Conservation (phyloP, 2,888 invertebrate species). For the Diploptera punctata region DNA sequence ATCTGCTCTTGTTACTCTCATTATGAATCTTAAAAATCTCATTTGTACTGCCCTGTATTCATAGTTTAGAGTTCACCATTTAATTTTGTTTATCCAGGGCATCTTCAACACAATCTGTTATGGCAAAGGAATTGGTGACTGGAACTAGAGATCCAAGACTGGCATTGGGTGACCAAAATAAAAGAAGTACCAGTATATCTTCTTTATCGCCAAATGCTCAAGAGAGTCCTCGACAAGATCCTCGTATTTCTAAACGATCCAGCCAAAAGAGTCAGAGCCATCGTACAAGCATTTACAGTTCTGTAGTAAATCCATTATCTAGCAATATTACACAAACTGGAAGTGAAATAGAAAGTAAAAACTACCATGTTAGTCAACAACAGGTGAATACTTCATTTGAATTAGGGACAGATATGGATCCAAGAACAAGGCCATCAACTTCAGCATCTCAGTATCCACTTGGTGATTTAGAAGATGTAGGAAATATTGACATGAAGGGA, state of each 20-base stretch:
- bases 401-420: too few species aligned
- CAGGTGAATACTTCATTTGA: too few species aligned
- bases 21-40: too few species aligned
- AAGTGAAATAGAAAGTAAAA: too few species aligned
- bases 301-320: background rate
- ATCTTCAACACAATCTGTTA: background rate
- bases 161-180: conserved; percentile 38
- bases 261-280: background rate
- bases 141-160: conserved; percentile 39
- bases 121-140: background rate
- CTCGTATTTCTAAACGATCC: background rate
- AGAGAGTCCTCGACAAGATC: background rate
- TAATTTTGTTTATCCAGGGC: too few species aligned
- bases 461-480: conserved; percentile 36
- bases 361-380: too few species aligned
- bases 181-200: background rate
- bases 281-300: conserved; percentile 27
- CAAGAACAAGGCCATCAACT: too few species aligned
- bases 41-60: too few species aligned
- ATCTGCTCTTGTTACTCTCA: too few species aligned
- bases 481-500: conserved; percentile 72
- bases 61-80: too few species aligned
- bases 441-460: too few species aligned
- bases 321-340: background rate
- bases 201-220: background rate